Percentiles rank a stretch among this genome's conserved stretches.
These are phyloP conservation scores for Esox lucius DNA, from an alignment of 2,797 vertebrate genomes.

Conservation along the genomic window DNA sequence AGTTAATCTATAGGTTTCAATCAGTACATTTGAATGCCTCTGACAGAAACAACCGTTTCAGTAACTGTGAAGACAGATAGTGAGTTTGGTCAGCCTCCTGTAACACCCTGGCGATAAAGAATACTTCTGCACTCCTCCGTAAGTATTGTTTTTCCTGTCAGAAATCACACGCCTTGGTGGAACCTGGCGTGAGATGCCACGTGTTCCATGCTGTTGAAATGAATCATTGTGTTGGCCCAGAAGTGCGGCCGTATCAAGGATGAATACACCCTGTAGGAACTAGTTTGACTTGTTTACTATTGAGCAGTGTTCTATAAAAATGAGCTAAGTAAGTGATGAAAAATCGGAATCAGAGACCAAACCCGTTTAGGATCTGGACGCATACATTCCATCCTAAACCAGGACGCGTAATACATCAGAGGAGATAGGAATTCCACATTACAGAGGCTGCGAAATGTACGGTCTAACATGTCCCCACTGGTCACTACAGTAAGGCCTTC, in stretches of 20 bases:
- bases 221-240: background rate
- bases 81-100: conserved; percentile 10
- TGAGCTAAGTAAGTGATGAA: background rate
- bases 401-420: conserved; percentile 35
- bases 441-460: conserved; percentile 32
- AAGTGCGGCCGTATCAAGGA: background rate
- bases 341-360: background rate
- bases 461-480: conserved; percentile 20
- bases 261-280: background rate
- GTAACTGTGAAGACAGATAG: conserved; percentile 36
- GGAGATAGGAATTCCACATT: conserved; percentile 41
- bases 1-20: background rate
- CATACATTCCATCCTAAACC: conserved; percentile 26
- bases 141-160: background rate
- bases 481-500: conserved; percentile 26
- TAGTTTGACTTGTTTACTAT: background rate
- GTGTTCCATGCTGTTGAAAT: background rate
- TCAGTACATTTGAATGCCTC: background rate
- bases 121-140: background rate
- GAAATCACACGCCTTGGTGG: background rate
- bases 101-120: background rate
- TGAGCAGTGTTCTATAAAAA: background rate
- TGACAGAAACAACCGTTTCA: background rate
- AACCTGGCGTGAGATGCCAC: background rate
- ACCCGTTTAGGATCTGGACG: background rate